A percentile compares a stretch with the other conserved stretches of the same genome.
These are phyloP conservation scores for Gallirallus australis DNA, from an alignment of 2,797 vertebrate genomes.

Conservation along the genomic window DNA sequence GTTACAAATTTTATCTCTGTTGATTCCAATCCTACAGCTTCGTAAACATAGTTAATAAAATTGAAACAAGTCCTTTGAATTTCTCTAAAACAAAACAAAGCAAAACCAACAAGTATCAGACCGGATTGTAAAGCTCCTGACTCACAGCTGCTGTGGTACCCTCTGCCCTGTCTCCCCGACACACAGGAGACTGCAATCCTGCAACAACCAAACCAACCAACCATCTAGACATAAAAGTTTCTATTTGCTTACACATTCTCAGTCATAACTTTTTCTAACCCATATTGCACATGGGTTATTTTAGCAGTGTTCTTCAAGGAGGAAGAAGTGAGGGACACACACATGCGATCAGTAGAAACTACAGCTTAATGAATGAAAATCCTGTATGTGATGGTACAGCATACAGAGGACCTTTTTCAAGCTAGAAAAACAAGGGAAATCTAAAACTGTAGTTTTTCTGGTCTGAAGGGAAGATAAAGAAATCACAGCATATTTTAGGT, in stretches of 20 bases:
- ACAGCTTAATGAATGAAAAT: background rate
- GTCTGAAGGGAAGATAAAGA: background rate
- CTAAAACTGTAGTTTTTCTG: background rate
- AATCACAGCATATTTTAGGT: background rate
- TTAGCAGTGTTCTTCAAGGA: background rate
- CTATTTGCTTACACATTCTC: background rate
- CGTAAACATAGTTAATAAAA: background rate
- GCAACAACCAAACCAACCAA: background rate
- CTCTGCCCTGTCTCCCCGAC: background rate
- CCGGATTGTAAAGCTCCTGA: background rate
- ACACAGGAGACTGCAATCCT: background rate
- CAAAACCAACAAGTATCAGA: background rate
- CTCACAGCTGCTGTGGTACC: background rate
- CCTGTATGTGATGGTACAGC: background rate
- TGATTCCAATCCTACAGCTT: background rate
- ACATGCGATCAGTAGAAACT: background rate
- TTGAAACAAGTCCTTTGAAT: background rate
- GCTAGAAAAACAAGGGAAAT: background rate
- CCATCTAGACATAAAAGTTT: background rate
- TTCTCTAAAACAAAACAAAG: background rate
- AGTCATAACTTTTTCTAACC: background rate
- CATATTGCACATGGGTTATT: background rate
- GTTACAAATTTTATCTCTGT: background rate
- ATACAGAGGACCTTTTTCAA: background rate
- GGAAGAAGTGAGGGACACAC: background rate